These are phyloP conservation scores for Amiota mariae DNA, from an alignment of 2,888 invertebrate genomes.

Conservation along the genomic window DNA sequence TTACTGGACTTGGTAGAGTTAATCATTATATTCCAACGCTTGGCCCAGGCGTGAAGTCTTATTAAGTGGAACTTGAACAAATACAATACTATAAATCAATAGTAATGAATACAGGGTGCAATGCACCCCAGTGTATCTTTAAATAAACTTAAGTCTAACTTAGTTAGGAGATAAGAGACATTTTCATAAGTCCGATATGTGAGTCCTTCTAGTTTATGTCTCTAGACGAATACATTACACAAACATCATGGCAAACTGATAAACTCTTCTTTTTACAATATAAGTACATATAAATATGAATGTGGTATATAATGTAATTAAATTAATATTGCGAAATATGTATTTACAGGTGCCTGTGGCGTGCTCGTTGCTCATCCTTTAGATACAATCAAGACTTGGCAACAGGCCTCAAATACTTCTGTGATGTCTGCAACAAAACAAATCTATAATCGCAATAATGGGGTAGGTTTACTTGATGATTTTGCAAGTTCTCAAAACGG, in stretches of 20 bases:
- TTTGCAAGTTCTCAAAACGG: not conserved
- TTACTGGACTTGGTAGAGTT: too few relatives aligned
- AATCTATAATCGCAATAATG: constrained; percentile 71
- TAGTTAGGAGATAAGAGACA: too few relatives aligned
- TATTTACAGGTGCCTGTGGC: constrained; percentile 77
- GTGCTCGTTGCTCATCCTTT: constrained; percentile 80
- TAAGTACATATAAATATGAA: not conserved
- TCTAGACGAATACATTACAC: too few relatives aligned
- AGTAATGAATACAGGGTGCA: too few relatives aligned
- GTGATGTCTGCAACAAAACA: constrained; percentile 70
- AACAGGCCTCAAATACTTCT: constrained; percentile 75
- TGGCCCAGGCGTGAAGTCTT: too few relatives aligned
- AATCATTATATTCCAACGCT: too few relatives aligned
- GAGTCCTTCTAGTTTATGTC: too few relatives aligned
- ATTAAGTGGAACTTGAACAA: too few relatives aligned
- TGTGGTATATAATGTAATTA: constrained; percentile 5
- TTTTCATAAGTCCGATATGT: too few relatives aligned
- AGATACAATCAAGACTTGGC: constrained; percentile 82
- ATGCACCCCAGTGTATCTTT: too few relatives aligned
- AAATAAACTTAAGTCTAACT: too few relatives aligned
- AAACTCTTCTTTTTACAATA: not conserved
- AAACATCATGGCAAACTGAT: not conserved
- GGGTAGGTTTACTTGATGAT: constrained; percentile 59
- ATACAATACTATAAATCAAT: too few relatives aligned
- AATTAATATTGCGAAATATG: constrained; percentile 27